Base-by-base conservation (phyloP, 92 coral and sea anemone genomes). In the Anthopleura xanthogrammica region DNA sequence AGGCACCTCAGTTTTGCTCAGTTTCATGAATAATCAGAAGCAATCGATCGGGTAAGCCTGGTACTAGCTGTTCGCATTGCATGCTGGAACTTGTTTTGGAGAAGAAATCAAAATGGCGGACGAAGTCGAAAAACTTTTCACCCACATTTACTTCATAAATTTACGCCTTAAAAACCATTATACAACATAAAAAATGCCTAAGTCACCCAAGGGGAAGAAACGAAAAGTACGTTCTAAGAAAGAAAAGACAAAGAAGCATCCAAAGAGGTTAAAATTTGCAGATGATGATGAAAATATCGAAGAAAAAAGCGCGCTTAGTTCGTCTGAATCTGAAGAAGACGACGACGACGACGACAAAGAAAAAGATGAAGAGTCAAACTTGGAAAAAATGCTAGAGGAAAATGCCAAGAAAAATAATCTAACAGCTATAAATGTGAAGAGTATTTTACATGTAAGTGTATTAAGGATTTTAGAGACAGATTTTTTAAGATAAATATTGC, bases 371-470 rank as follows among this genome's bases (percentile, higher is more conserved):
- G 85, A 75, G 12, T 79, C 79, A 23, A 89, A 88, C 70, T 87
- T 96, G 62, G 99, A 96, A 73, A 83, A 90, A 77, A 82, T 88
- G 75, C 91, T 96, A 77, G 97, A 94, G 68, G 85, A 90, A 76
- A 91, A 94, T 89, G 99, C 99, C 20, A 87, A 89, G 71, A 96
- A 82, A 62, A 94, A 91, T 82, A 96, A 96, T 62, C 84, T 96
- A 55, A 88, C 98, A 23, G 93, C 95, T 16, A 81, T 87, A 19
- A 96, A 95, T 76, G 98, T 95, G 17, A 95, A 90, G 46, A 92
- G 95, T 64, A 94, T 95, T 77, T 77, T 95, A 65, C 98, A 94
- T 79, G 98, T 95, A 86, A 90, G 98, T 83, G 55, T 2, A 20
- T 62, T 62, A 20, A 36, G 10, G 3, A 20, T n/a, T 62, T 62